These are phyloP conservation scores for Apis dorsata DNA, from an alignment of 1,140 invertebrate species.

Conservation along the genomic window DNA sequence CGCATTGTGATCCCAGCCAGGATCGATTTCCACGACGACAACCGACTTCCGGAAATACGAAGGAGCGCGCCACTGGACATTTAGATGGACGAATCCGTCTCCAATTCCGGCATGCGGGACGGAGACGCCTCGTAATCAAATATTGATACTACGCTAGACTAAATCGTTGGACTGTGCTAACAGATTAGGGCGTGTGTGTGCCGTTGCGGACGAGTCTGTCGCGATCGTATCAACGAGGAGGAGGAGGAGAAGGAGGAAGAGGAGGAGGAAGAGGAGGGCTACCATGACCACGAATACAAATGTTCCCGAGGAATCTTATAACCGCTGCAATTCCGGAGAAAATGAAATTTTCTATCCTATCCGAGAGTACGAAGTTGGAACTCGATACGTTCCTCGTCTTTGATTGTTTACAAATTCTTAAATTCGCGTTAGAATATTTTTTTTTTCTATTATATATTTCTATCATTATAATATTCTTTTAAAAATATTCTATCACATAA, in stretches of 20 bases:
- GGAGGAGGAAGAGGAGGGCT: background rate
- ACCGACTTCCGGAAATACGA: slow-evolving; percentile 45
- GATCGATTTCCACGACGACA: slow-evolving; percentile 46
- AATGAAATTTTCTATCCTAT: background rate
- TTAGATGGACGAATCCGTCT: slow-evolving; percentile 44
- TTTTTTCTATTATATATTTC: too few relatives aligned
- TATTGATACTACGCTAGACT: slow-evolving; percentile 72
- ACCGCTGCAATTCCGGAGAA: background rate
- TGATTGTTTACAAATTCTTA: background rate
- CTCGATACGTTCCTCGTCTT: background rate
- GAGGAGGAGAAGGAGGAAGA: background rate
- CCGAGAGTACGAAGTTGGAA: background rate
- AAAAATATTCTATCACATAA: too few relatives aligned
- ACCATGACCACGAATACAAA: slow-evolving; percentile 34
- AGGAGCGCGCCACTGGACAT: slow-evolving; percentile 42
- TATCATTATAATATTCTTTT: too few relatives aligned
- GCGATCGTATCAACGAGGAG: slow-evolving; percentile 43
- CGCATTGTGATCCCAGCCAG: background rate
- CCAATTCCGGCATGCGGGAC: slow-evolving; percentile 48
- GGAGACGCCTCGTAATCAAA: slow-evolving; percentile 67
- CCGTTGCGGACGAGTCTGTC: slow-evolving; percentile 44
- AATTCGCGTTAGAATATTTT: too few relatives aligned
- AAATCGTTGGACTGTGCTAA: slow-evolving; percentile 69
- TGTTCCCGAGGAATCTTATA: slow-evolving; percentile 33
- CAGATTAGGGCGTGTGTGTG: slow-evolving; percentile 69